Evolutionary conservation across 2,797 vertebrate species (phyloP), one percentile per base, ranked within the genome.

Genomic region (Gambusia yucatana): DNA sequence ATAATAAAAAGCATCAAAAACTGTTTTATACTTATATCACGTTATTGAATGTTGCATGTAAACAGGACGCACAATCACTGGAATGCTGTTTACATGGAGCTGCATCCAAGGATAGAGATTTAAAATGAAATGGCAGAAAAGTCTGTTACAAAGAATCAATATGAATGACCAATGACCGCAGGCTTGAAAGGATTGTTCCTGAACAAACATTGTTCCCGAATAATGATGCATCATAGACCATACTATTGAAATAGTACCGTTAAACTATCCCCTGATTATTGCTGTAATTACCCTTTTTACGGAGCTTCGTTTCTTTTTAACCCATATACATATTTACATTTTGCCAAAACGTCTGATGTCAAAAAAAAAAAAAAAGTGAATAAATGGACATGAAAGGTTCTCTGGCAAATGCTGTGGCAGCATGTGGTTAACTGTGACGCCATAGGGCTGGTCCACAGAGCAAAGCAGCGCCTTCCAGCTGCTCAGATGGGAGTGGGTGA

Each of bases 401-500:
- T 36, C 1, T 4, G 8, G 4, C 4, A 13, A 67, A 2, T 2
- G 44, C 44, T 61, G 67, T 11, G 69, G 77, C 78, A 74, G 88
- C 71, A 70, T 77, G 82, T 39, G 84, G 75, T 77, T 59, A 7
- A 65, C 74, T 63, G 69, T 80, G 88, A 83, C 86, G 86, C 83
- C 46, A 57, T 73, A 81, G 88, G 91, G 88, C 3, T 85, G 89
- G 89, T 75, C 88, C 76, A 4, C 6, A 61, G 10, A 89, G 78
- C 76, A 16, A 0, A 67, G 46, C 25, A 77, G 17, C 79, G 75
- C 78, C 80, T 69, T 84, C 83, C 88, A 82, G 89, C 84, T 47
- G 72, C 86, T 88, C 55, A 46, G 78, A 83, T 84, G 84, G 87
- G 92, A 92, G 93, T 94, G 90, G 95, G 95, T 91, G 95, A 94